Evolutionary conservation across 1,140 invertebrate genomes (phyloP).

Genomic region (Penaeus chinensis): DNA sequence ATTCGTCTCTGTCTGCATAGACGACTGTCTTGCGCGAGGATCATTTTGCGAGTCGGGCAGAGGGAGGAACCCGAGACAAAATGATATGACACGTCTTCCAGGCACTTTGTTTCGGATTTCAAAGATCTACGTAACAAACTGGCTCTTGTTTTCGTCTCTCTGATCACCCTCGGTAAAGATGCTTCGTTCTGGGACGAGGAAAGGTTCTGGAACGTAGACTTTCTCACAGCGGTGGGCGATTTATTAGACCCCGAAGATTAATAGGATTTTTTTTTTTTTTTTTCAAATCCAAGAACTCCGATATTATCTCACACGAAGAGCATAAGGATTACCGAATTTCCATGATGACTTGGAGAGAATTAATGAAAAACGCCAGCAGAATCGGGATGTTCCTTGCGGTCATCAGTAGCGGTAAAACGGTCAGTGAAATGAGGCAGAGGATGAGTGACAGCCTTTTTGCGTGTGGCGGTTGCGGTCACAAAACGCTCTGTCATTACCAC

Average conservation of each 20-base stretch:
- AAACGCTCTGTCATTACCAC: constrained; percentile 48
- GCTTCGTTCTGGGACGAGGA: too few relatives aligned
- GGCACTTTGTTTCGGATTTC: constrained; percentile 18
- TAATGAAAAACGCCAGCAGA: too few relatives aligned
- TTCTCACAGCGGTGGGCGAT: too few relatives aligned
- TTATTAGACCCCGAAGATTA: too few relatives aligned
- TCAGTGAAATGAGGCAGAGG: not conserved
- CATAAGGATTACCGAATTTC: too few relatives aligned
- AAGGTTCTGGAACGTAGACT: too few relatives aligned
- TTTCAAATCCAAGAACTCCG: too few relatives aligned
- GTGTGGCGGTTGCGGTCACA: not conserved
- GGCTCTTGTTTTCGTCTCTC: not conserved
- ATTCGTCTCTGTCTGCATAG: too few relatives aligned
- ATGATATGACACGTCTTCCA: constrained; percentile 52
- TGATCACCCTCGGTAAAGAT: not conserved
- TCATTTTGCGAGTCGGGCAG: not conserved
- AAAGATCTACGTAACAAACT: constrained; percentile 28
- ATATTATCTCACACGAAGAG: too few relatives aligned
- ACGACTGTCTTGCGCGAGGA: not conserved
- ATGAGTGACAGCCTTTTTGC: constrained; percentile 25
- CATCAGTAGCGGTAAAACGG: not conserved
- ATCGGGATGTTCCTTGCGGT: too few relatives aligned
- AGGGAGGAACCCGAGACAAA: constrained; percentile 26
- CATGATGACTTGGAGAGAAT: too few relatives aligned
- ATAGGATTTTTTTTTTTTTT: too few relatives aligned